Evolutionary conservation across 2,888 invertebrate genomes (phyloP), one percentile per base, ranked within the genome.

Genomic region (Aethes cnicana): DNA sequence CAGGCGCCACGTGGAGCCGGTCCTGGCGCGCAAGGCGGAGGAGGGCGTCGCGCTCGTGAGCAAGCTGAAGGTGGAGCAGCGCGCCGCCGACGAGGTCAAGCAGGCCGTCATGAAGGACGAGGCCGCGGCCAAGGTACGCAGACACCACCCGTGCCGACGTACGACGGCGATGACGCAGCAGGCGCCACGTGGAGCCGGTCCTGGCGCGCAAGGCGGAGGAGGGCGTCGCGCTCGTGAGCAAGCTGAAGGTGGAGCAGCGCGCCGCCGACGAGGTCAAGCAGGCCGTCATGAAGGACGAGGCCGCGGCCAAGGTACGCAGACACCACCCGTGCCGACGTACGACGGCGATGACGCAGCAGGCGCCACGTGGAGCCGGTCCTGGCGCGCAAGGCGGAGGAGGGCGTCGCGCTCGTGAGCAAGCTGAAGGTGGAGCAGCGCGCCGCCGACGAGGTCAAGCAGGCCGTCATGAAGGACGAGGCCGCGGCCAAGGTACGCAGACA

Each of bases 101-200:
- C 91, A 91, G 50, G 91, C 94, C 2, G 97, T 98, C 0, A 91
- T 94, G 80, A 92, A 92, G 32, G 97, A 98, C 62, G 97, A 98
- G 81, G 94, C 94, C 2, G 91, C 91, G 12, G 97, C 96, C 0
- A 95, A 96, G 86, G 94, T 94, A 72, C 56, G 35, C 6, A 25
- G 6, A 3, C 3, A 26, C 26, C 0, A n/a, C 11, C 5, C n/a
- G n/a, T n/a, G n/a, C n/a, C n/a, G n/a, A n/a, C n/a, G n/a, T n/a
- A n/a, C n/a, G n/a, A n/a, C n/a, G n/a, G 92, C 93, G 3, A 97
- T 98, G 97, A 95, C 96, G 79, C 92, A 93, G 54, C 95, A 96
- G 62, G 86, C 93, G 94, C 5, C 92, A 93, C 1, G 92, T 97
- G 89, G 95, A 95, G 58, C 97, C 97, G 0, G 91, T 94, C 58